Conservation (phyloP, 2,797 vertebrate species). For the Uromys caudimaculatus region DNA sequence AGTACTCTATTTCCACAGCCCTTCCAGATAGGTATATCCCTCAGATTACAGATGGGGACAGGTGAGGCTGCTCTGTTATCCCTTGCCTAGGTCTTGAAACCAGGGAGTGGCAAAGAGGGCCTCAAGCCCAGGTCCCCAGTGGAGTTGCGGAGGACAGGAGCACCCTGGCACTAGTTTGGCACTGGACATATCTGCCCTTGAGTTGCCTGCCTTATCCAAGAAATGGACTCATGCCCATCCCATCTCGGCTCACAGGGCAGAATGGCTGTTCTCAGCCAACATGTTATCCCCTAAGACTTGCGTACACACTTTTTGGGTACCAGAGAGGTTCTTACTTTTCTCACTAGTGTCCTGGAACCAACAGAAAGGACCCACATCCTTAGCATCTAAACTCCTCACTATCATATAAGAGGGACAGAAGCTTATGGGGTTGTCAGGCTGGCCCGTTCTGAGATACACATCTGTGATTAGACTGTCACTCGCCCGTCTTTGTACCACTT, state of each 20-base stretch:
- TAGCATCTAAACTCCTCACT: neutral
- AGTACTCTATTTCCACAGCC: neutral
- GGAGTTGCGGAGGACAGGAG: neutral
- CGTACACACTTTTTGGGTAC: neutral
- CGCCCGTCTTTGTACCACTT: neutral
- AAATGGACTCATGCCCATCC: neutral
- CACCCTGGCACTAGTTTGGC: neutral
- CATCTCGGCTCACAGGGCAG: neutral
- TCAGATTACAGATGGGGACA: neutral
- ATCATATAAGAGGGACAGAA: neutral
- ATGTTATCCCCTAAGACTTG: neutral
- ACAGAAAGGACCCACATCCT: neutral
- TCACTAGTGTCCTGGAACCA: neutral
- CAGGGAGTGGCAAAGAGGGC: neutral
- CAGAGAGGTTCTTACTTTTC: neutral
- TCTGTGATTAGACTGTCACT: neutral
- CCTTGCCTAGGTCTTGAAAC: fast-evolving
- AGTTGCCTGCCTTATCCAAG: slow-evolving; percentile 17
- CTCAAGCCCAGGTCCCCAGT: neutral
- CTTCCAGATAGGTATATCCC: neutral
- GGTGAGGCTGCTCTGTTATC: neutral
- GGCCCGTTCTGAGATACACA: neutral
- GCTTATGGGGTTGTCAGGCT: neutral
- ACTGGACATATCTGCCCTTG: slow-evolving; percentile 11
- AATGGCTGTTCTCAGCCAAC: neutral